Percentiles rank a stretch among this genome's conserved stretches.
Conservation (phyloP, 2,113 vertebrate genomes). For the Alaudala cheleensis region DNA sequence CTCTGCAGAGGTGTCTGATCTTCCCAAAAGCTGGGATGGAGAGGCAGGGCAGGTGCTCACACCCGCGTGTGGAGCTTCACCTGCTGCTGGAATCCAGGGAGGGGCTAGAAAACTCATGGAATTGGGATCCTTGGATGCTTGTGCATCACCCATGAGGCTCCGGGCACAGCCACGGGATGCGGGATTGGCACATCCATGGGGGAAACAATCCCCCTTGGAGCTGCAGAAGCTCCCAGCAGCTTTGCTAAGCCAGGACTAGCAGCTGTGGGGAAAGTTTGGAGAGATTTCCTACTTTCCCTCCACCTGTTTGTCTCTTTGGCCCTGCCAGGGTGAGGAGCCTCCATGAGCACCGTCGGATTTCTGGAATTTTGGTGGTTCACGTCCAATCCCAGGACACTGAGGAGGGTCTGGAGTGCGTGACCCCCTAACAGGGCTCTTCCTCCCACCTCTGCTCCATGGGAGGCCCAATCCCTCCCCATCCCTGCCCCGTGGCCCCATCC, state of each 20-base stretch:
- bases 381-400: rapidly evolving
- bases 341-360: rapidly evolving
- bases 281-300: background rate
- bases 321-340: rapidly evolving
- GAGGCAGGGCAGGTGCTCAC: background rate
- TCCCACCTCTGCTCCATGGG: background rate
- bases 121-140: background rate
- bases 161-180: rapidly evolving
- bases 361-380: background rate
- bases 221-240: background rate
- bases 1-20: rapidly evolving
- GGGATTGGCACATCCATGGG: background rate
- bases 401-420: background rate
- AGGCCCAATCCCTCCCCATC: background rate
- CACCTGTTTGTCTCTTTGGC: background rate
- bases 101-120: background rate
- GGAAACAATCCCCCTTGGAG: background rate
- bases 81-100: background rate
- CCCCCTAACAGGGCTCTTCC: background rate
- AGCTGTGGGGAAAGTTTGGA: background rate
- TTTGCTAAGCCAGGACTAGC: background rate
- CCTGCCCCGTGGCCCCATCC: background rate
- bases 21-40: background rate
- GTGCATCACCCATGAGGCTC: rapidly evolving
- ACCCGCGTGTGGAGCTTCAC: background rate